These are phyloP conservation scores for Eleginops maclovinus DNA, from an alignment of 2,113 vertebrate species.

Conservation along the genomic window DNA sequence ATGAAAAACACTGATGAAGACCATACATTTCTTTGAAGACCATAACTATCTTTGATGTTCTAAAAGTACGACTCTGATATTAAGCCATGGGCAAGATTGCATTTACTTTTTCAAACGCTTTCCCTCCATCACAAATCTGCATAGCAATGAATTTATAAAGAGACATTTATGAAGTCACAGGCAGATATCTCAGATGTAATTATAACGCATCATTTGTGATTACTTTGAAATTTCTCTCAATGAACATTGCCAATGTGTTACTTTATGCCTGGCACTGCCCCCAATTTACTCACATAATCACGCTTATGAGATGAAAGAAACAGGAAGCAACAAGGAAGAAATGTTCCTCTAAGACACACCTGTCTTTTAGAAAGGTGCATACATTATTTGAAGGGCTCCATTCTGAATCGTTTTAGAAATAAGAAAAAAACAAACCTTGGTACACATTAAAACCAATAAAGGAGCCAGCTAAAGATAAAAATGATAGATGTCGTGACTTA, in stretches of 20 bases:
- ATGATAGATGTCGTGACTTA: constrained; percentile 11
- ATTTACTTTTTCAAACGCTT: constrained; percentile 9
- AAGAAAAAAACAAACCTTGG: too few species aligned
- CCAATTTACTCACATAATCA: constrained; percentile 53
- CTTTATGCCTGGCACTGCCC: constrained; percentile 13
- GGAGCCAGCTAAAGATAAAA: neutral
- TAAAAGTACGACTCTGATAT: constrained; percentile 15
- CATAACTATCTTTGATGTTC: constrained; percentile 35
- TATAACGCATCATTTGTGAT: constrained; percentile 54
- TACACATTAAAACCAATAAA: constrained; percentile 5
- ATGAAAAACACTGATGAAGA: constrained; percentile 28
- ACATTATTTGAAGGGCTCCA: constrained; percentile 4
- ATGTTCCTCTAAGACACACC: constrained; percentile 5
- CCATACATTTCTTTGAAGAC: constrained; percentile 33
- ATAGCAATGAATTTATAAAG: constrained; percentile 30
- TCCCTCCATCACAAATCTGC: constrained; percentile 10
- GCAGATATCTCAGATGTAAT: constrained; percentile 49
- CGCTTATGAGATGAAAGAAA: constrained; percentile 22
- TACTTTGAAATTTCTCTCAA: constrained; percentile 48
- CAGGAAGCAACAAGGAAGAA: neutral
- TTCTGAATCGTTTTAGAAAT: neutral
- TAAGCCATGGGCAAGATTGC: neutral
- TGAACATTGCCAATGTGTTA: constrained; percentile 26
- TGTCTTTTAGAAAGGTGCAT: neutral
- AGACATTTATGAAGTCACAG: constrained; percentile 31